Percentiles rank a stretch among this genome's conserved stretches.
Conservation (phyloP, 2,888 invertebrate genomes). For the Latrodectus elegans region DNA sequence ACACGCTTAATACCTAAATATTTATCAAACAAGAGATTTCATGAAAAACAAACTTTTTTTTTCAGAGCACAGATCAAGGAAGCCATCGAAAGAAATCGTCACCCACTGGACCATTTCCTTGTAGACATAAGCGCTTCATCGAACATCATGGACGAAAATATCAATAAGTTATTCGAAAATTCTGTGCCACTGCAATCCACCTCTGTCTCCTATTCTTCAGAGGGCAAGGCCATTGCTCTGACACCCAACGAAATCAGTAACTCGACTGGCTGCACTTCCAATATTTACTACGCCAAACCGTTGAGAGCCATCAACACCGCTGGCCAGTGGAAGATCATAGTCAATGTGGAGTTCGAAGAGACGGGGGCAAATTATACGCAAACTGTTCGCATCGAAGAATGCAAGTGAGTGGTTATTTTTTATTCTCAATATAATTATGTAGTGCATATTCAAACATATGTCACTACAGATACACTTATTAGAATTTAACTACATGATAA, state of each 20-base stretch:
- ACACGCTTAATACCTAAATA: background rate
- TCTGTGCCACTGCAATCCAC: conserved; percentile 51
- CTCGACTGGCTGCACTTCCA: conserved; percentile 43
- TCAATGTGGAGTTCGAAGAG: conserved; percentile 69
- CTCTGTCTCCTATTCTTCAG: conserved; percentile 50
- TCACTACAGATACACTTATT: no score
- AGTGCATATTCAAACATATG: no score
- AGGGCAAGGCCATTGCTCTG: conserved; percentile 54
- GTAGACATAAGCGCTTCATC: conserved; percentile 59
- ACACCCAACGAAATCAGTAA: background rate
- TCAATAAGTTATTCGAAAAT: conserved; percentile 46
- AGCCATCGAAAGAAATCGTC: conserved; percentile 57
- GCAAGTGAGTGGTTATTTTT: conserved; percentile 61
- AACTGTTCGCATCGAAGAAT: conserved; percentile 69
- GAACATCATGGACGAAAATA: conserved; percentile 39
- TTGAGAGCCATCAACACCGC: conserved; percentile 69
- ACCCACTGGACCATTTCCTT: conserved; percentile 62
- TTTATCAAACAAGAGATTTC: background rate
- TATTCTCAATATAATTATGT: no score
- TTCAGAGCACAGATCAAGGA: conserved; percentile 55
- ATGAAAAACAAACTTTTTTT: background rate
- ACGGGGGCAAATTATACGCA: conserved; percentile 69
- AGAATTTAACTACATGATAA: no score
- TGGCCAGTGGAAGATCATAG: conserved; percentile 70
- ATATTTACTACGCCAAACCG: conserved; percentile 65